Evolutionary conservation across 2,888 invertebrate genomes (phyloP), one percentile per base, ranked within the genome.

Genomic region (Epicampocera succincta): DNA sequence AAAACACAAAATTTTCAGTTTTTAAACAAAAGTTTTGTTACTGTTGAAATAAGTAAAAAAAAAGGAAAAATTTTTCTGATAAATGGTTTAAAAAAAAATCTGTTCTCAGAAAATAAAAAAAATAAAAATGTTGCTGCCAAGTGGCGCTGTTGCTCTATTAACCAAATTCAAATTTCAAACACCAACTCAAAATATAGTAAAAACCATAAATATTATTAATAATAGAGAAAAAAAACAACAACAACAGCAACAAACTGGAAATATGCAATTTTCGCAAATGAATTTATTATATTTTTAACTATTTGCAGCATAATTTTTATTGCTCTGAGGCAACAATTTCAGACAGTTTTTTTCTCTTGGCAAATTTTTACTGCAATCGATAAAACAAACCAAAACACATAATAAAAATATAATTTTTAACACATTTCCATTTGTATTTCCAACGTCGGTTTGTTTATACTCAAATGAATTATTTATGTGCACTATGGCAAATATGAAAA

Each of bases 281-380:
- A 74, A 74, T 77, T 78, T 73, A 74, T 82, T 74, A 60, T 54
- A 60, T 58, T 65, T 81, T 76, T 69, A 65, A 77, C 46, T 48
- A 52, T 69, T 58, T 77, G 58, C 54, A 69, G 65, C 61, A 77
- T 65, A 65, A 80, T 21, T 29, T 33, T 33, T 33, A 33, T 33
- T 33, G 33, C 33, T 33, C 33, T 33, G 33, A 58, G 40, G 21
- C 15, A 60, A 40, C 17, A 50, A 40, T 15, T n/a, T 72, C 19
- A 52, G 12, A 4, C 15, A 15, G 9, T 5, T 5, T 38, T 56
- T 33, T 58, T 13, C 29, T 68, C 58, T 40, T 19, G n/a, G n/a
- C n/a, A n/a, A n/a, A 19, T 25, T 42, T 56, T 33, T 21, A 54
- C 11, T 50, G 52, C 19, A 25, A 38, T 72, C 29, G 61, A 29